Base-by-base conservation (phyloP, 35 echinoderm and acorn worm species). In the Holothuria glaberrima region DNA sequence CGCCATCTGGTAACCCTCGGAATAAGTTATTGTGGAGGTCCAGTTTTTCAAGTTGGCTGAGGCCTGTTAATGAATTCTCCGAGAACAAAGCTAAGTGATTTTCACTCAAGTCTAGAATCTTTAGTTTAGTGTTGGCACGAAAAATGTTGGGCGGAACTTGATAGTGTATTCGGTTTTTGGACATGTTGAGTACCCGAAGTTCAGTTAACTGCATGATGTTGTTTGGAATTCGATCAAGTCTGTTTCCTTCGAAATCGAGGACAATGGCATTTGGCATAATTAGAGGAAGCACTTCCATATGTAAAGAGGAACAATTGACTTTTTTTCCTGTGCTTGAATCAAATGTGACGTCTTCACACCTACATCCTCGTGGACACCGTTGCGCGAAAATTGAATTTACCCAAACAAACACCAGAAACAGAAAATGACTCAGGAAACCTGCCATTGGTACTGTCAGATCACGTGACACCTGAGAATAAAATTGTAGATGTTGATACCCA, bases 11-110 rank as follows among this genome's bases (percentile, higher is more conserved):
- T 21, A 78, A 35, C 9, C 38, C 50, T 25, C 18, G 9, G 38
- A 78, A 16, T 25, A 78, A 48, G 17, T 78, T 78, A 22, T 78
- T 78, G 44, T 78, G 74, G 12, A 78, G 74, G 50, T 78, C 74
- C 27, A 78, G 27, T 78, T 21, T 78, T 48, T 78, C 29, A n/a
- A 78, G 50, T n/a, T 26, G 20, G 14, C 9, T 48, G 21, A 78
- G 38, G n/a, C 74, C 74, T 2, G 41, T 16, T 27, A 78, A 28
- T 5, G 74, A 12, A 24, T 78, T 25, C 50, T 41, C 31, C 20
- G 27, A 48, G 33, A 78, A 48, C 9, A 0, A 5, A 7, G 36
- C 22, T 14, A 78, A 27, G n/a, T 78, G 50, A 28, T 78, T 78
- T n/a, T 78, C 50, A 78, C 74, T 78, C 29, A 78, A 35, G 27